Evolutionary conservation across 2,113 vertebrate species (phyloP).

Genomic region (Atherinomorus stipes): DNA sequence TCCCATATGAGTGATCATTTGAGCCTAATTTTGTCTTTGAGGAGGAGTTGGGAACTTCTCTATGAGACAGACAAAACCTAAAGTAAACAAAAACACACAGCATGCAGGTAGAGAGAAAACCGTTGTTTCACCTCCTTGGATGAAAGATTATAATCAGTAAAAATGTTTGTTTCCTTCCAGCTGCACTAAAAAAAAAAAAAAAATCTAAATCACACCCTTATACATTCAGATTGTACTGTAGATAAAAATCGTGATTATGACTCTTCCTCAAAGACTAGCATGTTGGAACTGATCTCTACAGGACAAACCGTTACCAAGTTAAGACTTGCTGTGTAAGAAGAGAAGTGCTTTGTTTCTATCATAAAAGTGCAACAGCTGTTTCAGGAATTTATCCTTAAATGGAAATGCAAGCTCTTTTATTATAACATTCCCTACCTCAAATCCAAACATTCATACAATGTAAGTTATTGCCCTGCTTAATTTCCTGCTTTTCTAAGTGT

Average conservation of each 20-base stretch:
- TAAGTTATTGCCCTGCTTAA: neutral
- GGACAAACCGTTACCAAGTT: constrained; percentile 52
- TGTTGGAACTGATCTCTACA: constrained; percentile 28
- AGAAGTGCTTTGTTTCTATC: constrained; percentile 4
- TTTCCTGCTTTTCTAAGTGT: neutral
- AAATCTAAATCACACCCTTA: neutral
- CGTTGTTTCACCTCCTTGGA: neutral
- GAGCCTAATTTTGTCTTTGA: neutral
- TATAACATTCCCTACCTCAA: neutral
- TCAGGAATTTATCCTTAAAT: constrained; percentile 53
- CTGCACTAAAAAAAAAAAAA: neutral
- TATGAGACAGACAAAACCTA: neutral
- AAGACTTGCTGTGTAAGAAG: constrained; percentile 61
- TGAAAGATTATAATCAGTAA: neutral
- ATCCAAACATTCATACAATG: neutral
- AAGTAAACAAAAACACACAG: neutral
- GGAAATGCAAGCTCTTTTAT: neutral
- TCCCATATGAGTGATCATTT: neutral
- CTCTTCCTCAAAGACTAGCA: neutral
- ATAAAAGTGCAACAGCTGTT: neutral
- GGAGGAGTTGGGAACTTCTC: neutral
- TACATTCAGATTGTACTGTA: neutral
- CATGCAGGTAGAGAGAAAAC: neutral
- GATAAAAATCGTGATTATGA: constrained; percentile 19
- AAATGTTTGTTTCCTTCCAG: neutral